Evolutionary conservation across 92 coral and sea anemone genomes (phyloP).

Genomic region (Pocillopora meandrina): DNA sequence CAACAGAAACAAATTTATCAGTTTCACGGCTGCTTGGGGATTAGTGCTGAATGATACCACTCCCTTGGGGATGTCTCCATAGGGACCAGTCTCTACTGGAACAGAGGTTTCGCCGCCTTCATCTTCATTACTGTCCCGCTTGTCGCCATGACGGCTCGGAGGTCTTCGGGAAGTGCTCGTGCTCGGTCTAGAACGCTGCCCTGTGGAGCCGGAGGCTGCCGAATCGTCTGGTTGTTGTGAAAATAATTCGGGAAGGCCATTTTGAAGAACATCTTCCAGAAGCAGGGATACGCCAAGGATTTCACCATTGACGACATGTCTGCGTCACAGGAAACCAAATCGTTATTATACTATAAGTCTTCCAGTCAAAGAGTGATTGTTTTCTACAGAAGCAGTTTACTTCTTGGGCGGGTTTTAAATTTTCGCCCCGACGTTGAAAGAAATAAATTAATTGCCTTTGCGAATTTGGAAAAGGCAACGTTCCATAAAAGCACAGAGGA

Average conservation of each 20-base stretch:
- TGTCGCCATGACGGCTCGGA: slow-evolving; percentile 68
- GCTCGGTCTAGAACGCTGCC: slow-evolving; percentile 79
- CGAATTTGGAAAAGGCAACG: no score
- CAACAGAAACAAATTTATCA: slow-evolving; percentile 82
- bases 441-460: no score
- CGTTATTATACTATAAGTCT: neutral
- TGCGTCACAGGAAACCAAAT: slow-evolving; percentile 20
- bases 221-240: slow-evolving; percentile 70
- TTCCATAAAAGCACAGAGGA: no score
- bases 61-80: slow-evolving; percentile 86
- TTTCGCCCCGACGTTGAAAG: no score
- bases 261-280: slow-evolving; percentile 93
- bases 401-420: no score
- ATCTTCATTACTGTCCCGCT: slow-evolving; percentile 37
- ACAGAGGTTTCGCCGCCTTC: slow-evolving; percentile 19
- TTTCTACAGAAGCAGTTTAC: no score
- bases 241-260: slow-evolving; percentile 92
- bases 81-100: slow-evolving; percentile 43
- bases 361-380: neutral
- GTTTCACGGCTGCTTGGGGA: slow-evolving; percentile 90
- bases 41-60: slow-evolving; percentile 82
- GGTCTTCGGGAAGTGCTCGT: slow-evolving; percentile 87
- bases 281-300: slow-evolving; percentile 95
- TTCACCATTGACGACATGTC: slow-evolving; percentile 99
- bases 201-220: slow-evolving; percentile 58